phyloP scores from a whole-genome alignment of 2,797 vertebrate species.

The Gymnopithys bicolor region DNA sequence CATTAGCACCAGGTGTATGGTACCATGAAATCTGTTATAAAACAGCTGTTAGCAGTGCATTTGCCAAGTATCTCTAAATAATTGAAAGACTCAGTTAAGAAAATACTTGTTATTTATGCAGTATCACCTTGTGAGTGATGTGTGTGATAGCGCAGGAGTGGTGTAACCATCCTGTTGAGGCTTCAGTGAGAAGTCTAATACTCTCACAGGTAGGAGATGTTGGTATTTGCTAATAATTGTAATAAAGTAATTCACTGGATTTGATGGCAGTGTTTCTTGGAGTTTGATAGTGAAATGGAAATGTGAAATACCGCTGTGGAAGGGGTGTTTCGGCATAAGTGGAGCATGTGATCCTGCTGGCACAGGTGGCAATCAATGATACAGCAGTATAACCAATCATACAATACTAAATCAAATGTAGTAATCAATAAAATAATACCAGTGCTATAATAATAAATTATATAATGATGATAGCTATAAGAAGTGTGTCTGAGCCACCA shows the following conservation, averaged over 20 bases:
- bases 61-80: constrained; percentile 42
- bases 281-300: background rate
- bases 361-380: background rate
- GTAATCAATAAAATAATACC: background rate
- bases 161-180: background rate
- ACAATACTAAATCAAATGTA: background rate
- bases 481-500: background rate
- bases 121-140: background rate
- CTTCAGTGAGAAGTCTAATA: background rate
- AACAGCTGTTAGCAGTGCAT: constrained; percentile 27
- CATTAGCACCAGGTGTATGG: constrained; percentile 55
- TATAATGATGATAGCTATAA: background rate
- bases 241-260: background rate
- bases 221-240: background rate
- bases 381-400: background rate
- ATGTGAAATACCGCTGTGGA: background rate
- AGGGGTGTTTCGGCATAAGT: background rate
- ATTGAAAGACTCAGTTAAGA: constrained; percentile 37
- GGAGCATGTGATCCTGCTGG: background rate
- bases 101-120: constrained; percentile 36
- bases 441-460: background rate
- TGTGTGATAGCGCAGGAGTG: background rate
- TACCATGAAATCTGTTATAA: constrained; percentile 59
- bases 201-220: background rate
- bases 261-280: background rate